Conservation (phyloP, 2,888 invertebrate species). For the Thymelicus sylvestris region DNA sequence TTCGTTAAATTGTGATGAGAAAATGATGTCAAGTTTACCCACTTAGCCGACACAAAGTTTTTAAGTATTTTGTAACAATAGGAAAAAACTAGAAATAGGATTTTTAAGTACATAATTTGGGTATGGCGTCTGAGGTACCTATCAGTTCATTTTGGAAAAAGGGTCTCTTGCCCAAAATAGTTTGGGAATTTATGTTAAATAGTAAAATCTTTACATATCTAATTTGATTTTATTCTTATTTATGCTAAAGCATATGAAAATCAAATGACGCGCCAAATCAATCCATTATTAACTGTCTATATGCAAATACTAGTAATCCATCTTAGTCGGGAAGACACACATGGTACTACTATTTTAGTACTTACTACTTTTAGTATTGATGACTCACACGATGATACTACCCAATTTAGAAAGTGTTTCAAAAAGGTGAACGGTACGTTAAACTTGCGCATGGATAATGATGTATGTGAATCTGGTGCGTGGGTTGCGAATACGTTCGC, state of each 20-base stretch:
- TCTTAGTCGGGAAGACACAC: conserved; percentile 40
- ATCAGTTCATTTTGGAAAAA: no score
- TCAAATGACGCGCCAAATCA: conserved; percentile 12
- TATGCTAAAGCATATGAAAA: background rate
- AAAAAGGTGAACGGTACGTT: conserved; percentile 59
- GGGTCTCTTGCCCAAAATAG: no score
- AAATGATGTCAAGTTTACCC: no score
- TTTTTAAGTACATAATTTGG: no score
- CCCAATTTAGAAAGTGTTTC: conserved; percentile 64
- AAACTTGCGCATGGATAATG: conserved; percentile 65
- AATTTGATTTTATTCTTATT: background rate
- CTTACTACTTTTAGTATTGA: conserved; percentile 50
- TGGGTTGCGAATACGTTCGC: conserved; percentile 67
- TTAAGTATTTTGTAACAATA: no score
- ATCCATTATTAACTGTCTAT: conserved; percentile 20
- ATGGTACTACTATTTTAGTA: conserved; percentile 46
- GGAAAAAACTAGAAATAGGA: no score
- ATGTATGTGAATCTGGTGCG: conserved; percentile 71
- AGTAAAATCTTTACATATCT: no score
- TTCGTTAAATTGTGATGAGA: no score
- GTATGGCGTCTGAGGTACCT: no score
- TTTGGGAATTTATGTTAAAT: no score
- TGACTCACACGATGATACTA: conserved; percentile 55
- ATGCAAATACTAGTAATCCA: conserved; percentile 24
- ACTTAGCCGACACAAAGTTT: no score